phyloP scores from a whole-genome alignment of 2,797 vertebrate species.

The Mormyrus proboscirostris region DNA sequence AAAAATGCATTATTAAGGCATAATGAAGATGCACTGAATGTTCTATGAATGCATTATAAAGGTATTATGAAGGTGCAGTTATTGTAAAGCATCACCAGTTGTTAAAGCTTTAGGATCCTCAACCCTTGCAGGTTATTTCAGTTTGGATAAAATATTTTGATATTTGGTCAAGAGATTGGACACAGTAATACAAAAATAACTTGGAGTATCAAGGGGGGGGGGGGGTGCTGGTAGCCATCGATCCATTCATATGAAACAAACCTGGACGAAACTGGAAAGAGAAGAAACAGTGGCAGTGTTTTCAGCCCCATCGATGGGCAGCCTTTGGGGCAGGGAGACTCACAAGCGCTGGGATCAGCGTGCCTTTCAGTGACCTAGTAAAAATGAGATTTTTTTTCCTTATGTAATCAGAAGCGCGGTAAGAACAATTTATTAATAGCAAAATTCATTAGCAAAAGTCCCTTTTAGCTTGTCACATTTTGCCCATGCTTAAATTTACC shows the following conservation, averaged over 20 bases:
- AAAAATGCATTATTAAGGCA: neutral
- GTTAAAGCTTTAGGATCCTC: neutral
- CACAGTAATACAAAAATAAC: neutral
- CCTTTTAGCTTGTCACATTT: neutral
- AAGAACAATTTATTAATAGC: slow-evolving; percentile 10
- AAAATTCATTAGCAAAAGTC: slow-evolving; percentile 13
- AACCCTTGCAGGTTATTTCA: neutral
- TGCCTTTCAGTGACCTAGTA: neutral
- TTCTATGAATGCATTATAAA: no score
- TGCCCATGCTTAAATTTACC: neutral
- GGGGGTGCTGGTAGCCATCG: neutral
- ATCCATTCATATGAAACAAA: neutral
- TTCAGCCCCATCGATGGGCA: neutral
- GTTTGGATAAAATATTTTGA: neutral
- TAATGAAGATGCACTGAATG: neutral
- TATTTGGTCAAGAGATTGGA: neutral
- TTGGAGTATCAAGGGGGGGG: neutral
- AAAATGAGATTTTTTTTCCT: neutral
- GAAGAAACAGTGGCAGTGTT: neutral
- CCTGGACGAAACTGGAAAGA: neutral
- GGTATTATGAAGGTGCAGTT: neutral
- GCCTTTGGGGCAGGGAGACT: neutral
- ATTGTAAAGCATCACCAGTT: neutral
- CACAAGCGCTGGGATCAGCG: neutral
- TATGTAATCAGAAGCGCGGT: neutral